Percentiles rank a stretch among this genome's conserved stretches.
Conservation (phyloP, 1,140 invertebrate species). For the Grapholita molesta region DNA sequence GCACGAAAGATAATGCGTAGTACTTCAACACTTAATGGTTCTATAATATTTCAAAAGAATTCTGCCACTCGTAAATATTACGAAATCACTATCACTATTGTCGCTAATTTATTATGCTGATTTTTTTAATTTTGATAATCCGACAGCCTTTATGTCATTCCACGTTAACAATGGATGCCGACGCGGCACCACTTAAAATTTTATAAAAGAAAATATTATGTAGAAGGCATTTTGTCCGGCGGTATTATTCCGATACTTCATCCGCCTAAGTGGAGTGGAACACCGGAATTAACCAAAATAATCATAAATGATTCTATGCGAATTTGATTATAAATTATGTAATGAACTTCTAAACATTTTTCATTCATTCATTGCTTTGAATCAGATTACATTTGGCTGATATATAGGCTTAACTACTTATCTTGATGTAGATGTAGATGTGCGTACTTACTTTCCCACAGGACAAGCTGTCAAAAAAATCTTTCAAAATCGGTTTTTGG, state of each 20-base stretch:
- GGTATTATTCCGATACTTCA: not conserved
- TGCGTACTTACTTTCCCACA: too few species aligned
- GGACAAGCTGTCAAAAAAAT: too few species aligned
- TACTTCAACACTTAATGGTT: too few species aligned
- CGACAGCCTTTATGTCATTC: not conserved
- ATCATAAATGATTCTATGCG: too few species aligned
- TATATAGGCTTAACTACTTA: too few species aligned
- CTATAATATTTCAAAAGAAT: not conserved
- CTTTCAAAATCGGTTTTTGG: too few species aligned
- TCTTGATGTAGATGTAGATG: too few species aligned
- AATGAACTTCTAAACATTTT: too few species aligned
- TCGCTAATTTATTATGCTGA: not conserved
- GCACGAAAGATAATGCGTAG: too few species aligned
- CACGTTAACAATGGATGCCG: conserved; percentile 29
- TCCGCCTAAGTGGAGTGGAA: not conserved
- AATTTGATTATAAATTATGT: too few species aligned
- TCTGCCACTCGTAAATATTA: not conserved
- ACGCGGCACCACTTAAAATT: conserved; percentile 49
- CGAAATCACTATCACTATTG: not conserved
- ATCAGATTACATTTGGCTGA: too few species aligned
- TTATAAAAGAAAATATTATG: conserved; percentile 56
- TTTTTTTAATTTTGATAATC: not conserved
- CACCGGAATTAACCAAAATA: not conserved
- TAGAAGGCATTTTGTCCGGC: conserved; percentile 38
- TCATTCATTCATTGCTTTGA: too few species aligned